Conservation (phyloP, 2,888 invertebrate genomes). For the Myopa tessellatipennis region DNA sequence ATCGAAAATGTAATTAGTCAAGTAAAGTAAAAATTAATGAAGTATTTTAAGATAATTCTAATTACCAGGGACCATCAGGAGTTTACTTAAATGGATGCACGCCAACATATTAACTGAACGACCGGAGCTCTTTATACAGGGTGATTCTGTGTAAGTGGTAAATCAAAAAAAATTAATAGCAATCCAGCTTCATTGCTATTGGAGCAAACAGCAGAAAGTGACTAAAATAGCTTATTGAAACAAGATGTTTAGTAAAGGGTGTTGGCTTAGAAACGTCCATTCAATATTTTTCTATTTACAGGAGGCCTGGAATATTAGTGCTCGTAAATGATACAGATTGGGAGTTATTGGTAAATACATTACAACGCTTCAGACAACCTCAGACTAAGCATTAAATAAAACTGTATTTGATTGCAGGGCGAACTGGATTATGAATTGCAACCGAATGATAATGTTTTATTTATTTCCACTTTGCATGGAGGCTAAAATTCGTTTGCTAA, state of each 20-base stretch:
- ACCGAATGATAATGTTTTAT: conserved; percentile 78
- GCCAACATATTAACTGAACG: conserved; percentile 86
- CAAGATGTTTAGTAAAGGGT: no score
- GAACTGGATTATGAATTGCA: conserved; percentile 79
- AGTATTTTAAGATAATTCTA: not conserved
- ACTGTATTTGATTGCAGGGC: conserved; percentile 66
- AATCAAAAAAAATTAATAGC: not conserved
- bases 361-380: not conserved
- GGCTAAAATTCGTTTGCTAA: conserved; percentile 71
- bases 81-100: conserved; percentile 84
- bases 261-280: no score
- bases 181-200: no score
- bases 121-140: conserved; percentile 76
- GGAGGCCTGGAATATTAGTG: conserved; percentile 91
- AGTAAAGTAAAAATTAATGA: conserved; percentile 46
- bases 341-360: conserved; percentile 78
- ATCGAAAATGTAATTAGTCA: conserved; percentile 67
- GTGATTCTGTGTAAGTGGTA: conserved; percentile 65
- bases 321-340: conserved; percentile 95
- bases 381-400: not conserved
- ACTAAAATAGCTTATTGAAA: not conserved
- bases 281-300: conserved; percentile 45
- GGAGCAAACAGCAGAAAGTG: not conserved
- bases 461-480: conserved; percentile 87
- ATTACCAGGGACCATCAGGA: conserved; percentile 75